phyloP scores from a whole-genome alignment of 2,888 invertebrate genomes.

The Tyria jacobaeae region DNA sequence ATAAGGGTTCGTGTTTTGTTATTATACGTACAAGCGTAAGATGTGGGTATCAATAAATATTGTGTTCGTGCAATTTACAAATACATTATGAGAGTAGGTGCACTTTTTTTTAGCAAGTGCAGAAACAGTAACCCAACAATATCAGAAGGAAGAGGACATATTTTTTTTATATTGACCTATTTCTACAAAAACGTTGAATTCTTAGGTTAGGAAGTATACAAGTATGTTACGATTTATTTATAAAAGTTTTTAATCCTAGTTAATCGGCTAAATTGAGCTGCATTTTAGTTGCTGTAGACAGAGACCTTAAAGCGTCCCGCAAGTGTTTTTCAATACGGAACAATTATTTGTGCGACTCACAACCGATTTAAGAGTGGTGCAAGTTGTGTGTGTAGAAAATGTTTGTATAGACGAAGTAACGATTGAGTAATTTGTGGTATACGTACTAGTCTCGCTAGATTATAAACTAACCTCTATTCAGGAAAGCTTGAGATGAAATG shows the following conservation, averaged over 20 bases:
- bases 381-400: not conserved
- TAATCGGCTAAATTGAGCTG: too few species aligned
- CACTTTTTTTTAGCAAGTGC: not conserved
- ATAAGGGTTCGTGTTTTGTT: slow-evolving; percentile 28
- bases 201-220: too few species aligned
- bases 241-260: too few species aligned
- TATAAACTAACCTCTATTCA: too few species aligned
- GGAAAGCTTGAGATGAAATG: too few species aligned
- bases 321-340: not conserved
- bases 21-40: slow-evolving; percentile 20
- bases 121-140: not conserved
- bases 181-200: too few species aligned
- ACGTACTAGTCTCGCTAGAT: too few species aligned
- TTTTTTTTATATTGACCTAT: not conserved
- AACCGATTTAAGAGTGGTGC: not conserved
- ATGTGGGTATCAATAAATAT: not conserved
- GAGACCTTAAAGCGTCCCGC: too few species aligned
- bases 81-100: not conserved
- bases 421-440: too few species aligned
- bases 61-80: not conserved
- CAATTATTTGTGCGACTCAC: slow-evolving; percentile 2
- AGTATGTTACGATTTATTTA: too few species aligned
- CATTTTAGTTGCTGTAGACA: not conserved
- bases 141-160: not conserved
- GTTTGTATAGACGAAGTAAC: too few species aligned